Conservation (phyloP, 2,888 invertebrate species). For the Psococerastis gibbosa region DNA sequence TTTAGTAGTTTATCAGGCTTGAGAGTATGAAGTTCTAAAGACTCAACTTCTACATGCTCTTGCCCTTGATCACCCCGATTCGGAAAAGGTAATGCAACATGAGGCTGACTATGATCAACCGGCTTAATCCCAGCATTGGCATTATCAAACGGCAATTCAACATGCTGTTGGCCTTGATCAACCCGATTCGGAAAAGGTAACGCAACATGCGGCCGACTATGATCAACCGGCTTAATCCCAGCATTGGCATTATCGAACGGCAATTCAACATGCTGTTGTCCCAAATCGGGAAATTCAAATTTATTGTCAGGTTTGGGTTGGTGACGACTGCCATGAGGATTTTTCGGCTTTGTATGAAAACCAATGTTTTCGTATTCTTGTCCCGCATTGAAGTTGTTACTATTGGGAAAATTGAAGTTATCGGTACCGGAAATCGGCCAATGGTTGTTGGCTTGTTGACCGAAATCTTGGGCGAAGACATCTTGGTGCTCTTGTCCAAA, state of each 20-base stretch:
- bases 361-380: not conserved
- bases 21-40: not conserved
- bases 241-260: not conserved
- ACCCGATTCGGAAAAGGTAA: not conserved
- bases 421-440: not conserved
- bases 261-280: not conserved
- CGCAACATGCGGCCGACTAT: not conserved
- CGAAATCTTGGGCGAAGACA: not conserved
- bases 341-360: not conserved
- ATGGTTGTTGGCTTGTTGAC: not conserved
- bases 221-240: not conserved
- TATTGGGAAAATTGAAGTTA: not conserved
- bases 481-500: not conserved
- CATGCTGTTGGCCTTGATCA: not conserved
- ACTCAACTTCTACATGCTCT: not conserved
- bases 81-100: not conserved
- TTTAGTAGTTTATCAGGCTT: not conserved
- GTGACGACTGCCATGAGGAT: not conserved
- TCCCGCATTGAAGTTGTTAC: too few relatives aligned
- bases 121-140: not conserved
- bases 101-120: too few relatives aligned
- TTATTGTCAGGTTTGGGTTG: too few relatives aligned
- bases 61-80: not conserved
- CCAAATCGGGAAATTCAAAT: not conserved
- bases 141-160: too few relatives aligned